Evolutionary conservation across 1,140 invertebrate species (phyloP), one percentile per base, ranked within the genome.

Genomic region (Eriocheir sinensis): DNA sequence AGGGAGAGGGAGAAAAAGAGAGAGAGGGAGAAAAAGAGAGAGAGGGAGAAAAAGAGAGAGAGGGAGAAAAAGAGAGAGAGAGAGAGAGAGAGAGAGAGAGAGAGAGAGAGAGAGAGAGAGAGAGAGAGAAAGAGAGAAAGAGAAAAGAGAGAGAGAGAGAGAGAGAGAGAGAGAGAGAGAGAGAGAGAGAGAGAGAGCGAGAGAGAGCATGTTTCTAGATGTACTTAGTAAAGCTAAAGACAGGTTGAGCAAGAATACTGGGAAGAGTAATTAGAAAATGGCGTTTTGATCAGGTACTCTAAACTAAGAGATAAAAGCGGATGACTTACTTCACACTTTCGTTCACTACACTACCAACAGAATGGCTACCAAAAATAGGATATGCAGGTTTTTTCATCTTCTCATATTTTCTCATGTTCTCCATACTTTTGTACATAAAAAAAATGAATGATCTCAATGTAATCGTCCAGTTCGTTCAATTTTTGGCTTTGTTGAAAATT

Each of bases 91-190:
- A 53, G 27, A 30, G 41, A 60, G 9, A 90, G 27, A 60, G 21
- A 32, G 89, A 27, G 48, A 53, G 48, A 53, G 48, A 60, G 40
- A 60, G 89, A 90, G 48, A 90, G 40, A 60, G 48, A 60, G 89
- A 90, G 89, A 90, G 48, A 90, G 89, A 90, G 89, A 60, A 36
- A 60, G 89, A 90, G 48, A 60, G 48, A 90, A 32, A n/a, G 17
- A 53, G 41, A 32, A 38, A 53, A 21, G 40, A 60, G 89, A 60
- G 30, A 3, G 41, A 60, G 89, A n/a, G 40, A 32, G 34, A 2
- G 27, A 40, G 27, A 40, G 85, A 0, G 21, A 12, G 6, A 32
- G 8, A 32, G 27, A 40, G 89, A 17, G 40, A 17, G 30, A 72
- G 34, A 4, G 34, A 32, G 32, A 21, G 21, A 79, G 30, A 80